Conservation (phyloP, 2,113 vertebrate genomes). For the human (Homo sapiens) region GRCh38 chr6:129296001-129296500, state of each 20-base stretch:
- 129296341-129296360: constrained; percentile 40
- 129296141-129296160: constrained; percentile 6
- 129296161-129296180: constrained; percentile 12
- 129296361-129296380: not conserved
- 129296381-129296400: not conserved
- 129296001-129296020: not conserved
- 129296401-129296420: constrained; percentile 12
- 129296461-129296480: constrained; percentile 53
- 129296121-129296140: constrained; percentile 28
- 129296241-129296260: not conserved
- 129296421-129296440: constrained; percentile 47
- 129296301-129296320: constrained; percentile 19
- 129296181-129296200: not conserved
- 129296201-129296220: constrained; percentile 12
- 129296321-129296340: not conserved
- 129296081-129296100: constrained; percentile 52
- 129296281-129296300: not conserved
- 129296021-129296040: constrained; percentile 17
- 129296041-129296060: not conserved
- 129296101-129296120: constrained; percentile 36
- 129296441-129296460: not conserved
- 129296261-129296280: not conserved
- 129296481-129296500: constrained; percentile 4
- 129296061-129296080: constrained; percentile 15
- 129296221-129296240: constrained; percentile 8